Percentiles rank a stretch among this genome's conserved stretches.
Evolutionary conservation across 2,888 invertebrate species (phyloP).

Genomic region (Chirona hameri): DNA sequence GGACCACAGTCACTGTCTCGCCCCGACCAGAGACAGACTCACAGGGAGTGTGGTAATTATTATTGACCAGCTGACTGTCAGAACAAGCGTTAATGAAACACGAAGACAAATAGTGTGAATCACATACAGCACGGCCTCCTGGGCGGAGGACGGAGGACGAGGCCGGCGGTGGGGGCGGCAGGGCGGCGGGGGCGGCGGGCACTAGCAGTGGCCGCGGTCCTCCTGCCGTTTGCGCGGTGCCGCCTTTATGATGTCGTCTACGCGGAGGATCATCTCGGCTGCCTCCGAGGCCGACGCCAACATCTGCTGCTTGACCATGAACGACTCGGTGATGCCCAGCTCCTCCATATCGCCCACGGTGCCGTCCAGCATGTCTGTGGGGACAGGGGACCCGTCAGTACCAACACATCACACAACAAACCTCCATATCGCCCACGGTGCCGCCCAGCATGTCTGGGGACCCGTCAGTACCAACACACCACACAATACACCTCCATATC

Average conservation of each 20-base stretch:
- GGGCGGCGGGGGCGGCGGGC: conserved; percentile 31
- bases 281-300: conserved; percentile 92
- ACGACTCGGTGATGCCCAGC: conserved; percentile 93
- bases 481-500: too few relatives aligned
- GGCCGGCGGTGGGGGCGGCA: conserved; percentile 31
- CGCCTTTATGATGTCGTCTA: conserved; percentile 92
- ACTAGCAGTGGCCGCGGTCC: conserved; percentile 77
- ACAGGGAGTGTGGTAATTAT: too few relatives aligned
- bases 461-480: too few relatives aligned
- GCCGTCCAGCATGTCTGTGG: conserved; percentile 80
- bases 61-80: too few relatives aligned
- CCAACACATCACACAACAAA: too few relatives aligned
- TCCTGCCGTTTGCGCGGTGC: conserved; percentile 82
- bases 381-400: not conserved
- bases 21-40: too few relatives aligned
- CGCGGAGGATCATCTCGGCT: conserved; percentile 97
- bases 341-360: conserved; percentile 82
- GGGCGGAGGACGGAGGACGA: conserved; percentile 26
- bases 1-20: too few relatives aligned
- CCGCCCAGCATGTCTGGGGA: conserved; percentile 88
- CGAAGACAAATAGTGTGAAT: not conserved
- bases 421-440: too few relatives aligned
- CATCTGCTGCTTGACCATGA: conserved; percentile 94
- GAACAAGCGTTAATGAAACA: not conserved
- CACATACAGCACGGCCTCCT: conserved; percentile 7